A percentile compares a stretch with the other conserved stretches of the same genome.
phyloP scores from a whole-genome alignment of 2,888 invertebrate species.

The Agriopis leucophaearia region DNA sequence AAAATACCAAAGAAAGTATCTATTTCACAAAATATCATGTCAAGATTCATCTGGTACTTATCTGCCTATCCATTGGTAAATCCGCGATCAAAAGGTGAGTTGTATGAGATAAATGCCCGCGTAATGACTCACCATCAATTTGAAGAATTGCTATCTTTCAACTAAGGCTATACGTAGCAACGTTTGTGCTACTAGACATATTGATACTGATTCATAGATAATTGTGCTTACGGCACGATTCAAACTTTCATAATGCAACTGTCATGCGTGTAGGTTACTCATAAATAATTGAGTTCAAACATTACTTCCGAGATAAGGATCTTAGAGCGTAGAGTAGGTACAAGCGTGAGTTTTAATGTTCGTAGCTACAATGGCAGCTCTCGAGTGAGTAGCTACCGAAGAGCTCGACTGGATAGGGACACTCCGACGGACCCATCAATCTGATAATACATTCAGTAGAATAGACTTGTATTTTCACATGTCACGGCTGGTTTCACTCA shows the following conservation, averaged over 20 bases:
- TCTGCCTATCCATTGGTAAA: not conserved
- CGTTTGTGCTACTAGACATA: slow-evolving; percentile 26
- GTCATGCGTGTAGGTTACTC: slow-evolving; percentile 63
- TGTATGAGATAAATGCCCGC: slow-evolving; percentile 21
- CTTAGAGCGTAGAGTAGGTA: slow-evolving; percentile 55
- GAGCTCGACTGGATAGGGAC: slow-evolving; percentile 41
- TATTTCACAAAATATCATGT: not conserved
- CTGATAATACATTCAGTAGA: slow-evolving; percentile 44
- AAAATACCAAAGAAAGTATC: not conserved
- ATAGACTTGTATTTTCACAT: slow-evolving; percentile 36
- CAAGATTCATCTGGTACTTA: not conserved
- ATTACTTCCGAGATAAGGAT: slow-evolving; percentile 66
- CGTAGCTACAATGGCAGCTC: slow-evolving; percentile 51
- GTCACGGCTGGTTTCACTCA: slow-evolving; percentile 30
- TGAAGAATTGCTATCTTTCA: slow-evolving; percentile 30
- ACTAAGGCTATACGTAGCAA: slow-evolving; percentile 17
- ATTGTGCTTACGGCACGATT: slow-evolving; percentile 54
- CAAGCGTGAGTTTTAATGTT: slow-evolving; percentile 56
- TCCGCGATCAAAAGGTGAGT: slow-evolving; percentile 7
- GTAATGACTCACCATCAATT: slow-evolving; percentile 32
- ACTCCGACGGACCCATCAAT: slow-evolving; percentile 43
- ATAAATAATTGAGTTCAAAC: slow-evolving; percentile 74
- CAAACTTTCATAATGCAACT: slow-evolving; percentile 61
- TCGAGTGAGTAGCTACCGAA: slow-evolving; percentile 58
- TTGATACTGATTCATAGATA: slow-evolving; percentile 51